Evolutionary conservation across 2,888 invertebrate genomes (phyloP).

Genomic region (Axea sp.): DNA sequence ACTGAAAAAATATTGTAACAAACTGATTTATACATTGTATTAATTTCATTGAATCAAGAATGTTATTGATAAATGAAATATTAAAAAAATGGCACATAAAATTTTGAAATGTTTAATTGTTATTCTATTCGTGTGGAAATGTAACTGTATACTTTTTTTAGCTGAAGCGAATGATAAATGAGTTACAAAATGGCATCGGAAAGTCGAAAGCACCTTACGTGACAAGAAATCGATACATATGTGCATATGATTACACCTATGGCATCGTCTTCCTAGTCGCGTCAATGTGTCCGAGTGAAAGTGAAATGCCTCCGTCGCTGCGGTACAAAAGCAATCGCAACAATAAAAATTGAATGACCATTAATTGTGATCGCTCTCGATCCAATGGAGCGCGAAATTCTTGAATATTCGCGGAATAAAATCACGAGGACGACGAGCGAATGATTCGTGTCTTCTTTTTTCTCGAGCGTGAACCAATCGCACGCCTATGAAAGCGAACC

Average conservation of each 20-base stretch:
- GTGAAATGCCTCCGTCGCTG: slow-evolving; percentile 64
- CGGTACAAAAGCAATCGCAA: slow-evolving; percentile 59
- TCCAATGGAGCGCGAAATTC: slow-evolving; percentile 51
- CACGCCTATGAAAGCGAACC: slow-evolving; percentile 40
- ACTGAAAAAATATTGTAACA: no score
- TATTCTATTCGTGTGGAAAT: no score
- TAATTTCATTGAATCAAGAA: no score
- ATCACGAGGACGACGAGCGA: neutral
- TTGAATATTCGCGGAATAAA: slow-evolving; percentile 38
- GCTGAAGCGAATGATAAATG: slow-evolving; percentile 40
- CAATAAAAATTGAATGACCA: slow-evolving; percentile 69
- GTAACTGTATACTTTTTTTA: slow-evolving; percentile 29
- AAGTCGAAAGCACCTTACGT: slow-evolving; percentile 54
- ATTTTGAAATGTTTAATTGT: no score
- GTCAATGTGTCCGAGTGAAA: slow-evolving; percentile 71
- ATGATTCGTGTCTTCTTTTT: slow-evolving; percentile 8
- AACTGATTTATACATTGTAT: no score
- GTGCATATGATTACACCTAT: slow-evolving; percentile 64
- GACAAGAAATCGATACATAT: slow-evolving; percentile 50
- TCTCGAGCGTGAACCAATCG: slow-evolving; percentile 23
- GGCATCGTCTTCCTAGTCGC: slow-evolving; percentile 71
- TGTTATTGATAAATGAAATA: no score
- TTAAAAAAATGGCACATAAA: no score
- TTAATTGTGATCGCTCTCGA: slow-evolving; percentile 62
- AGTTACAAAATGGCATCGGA: slow-evolving; percentile 47